phyloP scores from a whole-genome alignment of 1,140 invertebrate genomes.

The Triops longicaudatus region DNA sequence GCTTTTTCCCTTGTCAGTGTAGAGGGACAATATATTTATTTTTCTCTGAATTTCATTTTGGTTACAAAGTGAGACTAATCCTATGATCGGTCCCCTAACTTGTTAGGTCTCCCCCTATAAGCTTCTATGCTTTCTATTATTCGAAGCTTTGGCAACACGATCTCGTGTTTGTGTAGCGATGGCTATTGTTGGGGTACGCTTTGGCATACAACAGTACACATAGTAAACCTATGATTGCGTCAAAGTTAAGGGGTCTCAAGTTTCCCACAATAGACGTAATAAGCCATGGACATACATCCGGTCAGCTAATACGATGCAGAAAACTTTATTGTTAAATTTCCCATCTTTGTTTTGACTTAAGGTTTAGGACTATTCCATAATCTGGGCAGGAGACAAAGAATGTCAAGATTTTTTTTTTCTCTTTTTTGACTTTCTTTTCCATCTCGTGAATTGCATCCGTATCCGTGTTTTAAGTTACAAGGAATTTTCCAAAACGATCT shows the following conservation, averaged over 20 bases:
- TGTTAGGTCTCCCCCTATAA: background rate
- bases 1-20: background rate
- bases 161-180: background rate
- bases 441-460: too few relatives aligned
- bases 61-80: background rate
- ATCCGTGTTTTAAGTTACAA: too few relatives aligned
- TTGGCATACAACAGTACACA: background rate
- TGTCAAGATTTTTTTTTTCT: too few relatives aligned
- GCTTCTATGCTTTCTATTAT: background rate
- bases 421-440: too few relatives aligned
- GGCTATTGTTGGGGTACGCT: background rate
- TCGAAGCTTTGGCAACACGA: background rate
- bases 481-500: too few relatives aligned
- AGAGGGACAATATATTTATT: background rate
- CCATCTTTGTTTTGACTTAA: background rate
- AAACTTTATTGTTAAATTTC: background rate
- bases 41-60: background rate
- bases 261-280: slow-evolving; percentile 12
- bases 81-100: background rate
- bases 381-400: too few relatives aligned
- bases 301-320: background rate
- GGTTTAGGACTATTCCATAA: too few relatives aligned
- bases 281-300: background rate
- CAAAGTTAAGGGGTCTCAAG: background rate
- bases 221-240: background rate